Base-by-base conservation (phyloP, 2,113 vertebrate species). In the Tenebrosternarchus preto region DNA sequence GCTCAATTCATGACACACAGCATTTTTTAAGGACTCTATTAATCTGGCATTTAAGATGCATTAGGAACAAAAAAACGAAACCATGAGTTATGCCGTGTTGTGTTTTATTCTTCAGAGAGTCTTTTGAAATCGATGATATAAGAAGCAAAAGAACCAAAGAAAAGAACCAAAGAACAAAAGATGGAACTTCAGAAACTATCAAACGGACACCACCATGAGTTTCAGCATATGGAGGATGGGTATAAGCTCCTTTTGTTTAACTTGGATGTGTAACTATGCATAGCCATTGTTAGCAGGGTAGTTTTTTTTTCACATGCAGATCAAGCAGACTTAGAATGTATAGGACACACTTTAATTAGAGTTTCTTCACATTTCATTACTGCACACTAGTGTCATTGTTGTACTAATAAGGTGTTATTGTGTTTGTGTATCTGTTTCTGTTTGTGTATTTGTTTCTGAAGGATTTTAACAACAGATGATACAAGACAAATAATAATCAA, bases 121-220 rank as follows among this genome's bases (percentile, higher is more conserved):
- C 24, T 2, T 24, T 50, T 73, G 31, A 70, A 11, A 43, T 4
- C 2, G n/a, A n/a, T n/a, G n/a, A n/a, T n/a, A 64, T 2, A 36
- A 5, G 43, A 60, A 56, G 4, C 67, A 36, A 43, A 76, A 60
- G 55, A 29, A n/a, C 3, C 0, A 57, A 75, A 2, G 82, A 53
- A 78, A 53, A 75, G 59, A 19, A 12, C 46, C 7, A 53, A 27
- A 36, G 43, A 74, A 57, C 24, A 19, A 66, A 87, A 39, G 4
- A 93, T 93, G 92, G 91, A 93, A 64, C 82, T 92, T 61, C 88
- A 92, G 78, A 93, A 93, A 81, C 46, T 88, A 2, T 80, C 88
- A 2, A 92, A 92, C 27, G 90, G 90, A 11, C 82, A 82, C 53
- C 87, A 86, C 75, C 84, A 77, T 15, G 86, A 89, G 0, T 84